Base-by-base conservation (phyloP, 2,113 vertebrate genomes). In the Lagenorhynchus albirostris region DNA sequence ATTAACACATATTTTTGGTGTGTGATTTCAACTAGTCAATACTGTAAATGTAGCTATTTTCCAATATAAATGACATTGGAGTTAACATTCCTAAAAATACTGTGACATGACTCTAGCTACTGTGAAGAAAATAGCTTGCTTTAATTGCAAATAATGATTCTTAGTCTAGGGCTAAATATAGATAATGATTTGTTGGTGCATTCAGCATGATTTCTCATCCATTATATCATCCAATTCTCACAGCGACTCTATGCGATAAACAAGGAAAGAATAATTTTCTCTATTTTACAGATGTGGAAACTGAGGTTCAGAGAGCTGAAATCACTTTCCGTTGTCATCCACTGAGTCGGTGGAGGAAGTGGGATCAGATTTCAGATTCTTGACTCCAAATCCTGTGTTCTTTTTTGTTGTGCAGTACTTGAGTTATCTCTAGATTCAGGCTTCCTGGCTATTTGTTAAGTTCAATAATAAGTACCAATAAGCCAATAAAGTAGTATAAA, bases 21-120 rank as follows among this genome's bases (percentile, higher is more conserved):
- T 74, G 15, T 94, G 76, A 62, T 79, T 97, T 82, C 47, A 80
- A 38, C 98, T 95, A 97, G 96, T 97, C 92, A 93, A 67, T 81
- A 90, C 58, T 97, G 74, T 96, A 96, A 98, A 97, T 80, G 96
- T 70, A 98, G 97, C 94, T 98, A 96, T 98, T 98, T 98, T 97
- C 92, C 94, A 94, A 93, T 97, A 97, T 98, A 96, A 92, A 71
- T 55, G 33, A 81, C 29, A 65, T 53, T 58, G 4, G 1, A 25
- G 6, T 80, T 95, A 97, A 97, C 73, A 94, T 94, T 96, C 62
- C 91, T 98, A 91, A 91, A 98, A 96, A 97, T 97, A 92, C 80
- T 97, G 85, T 94, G 68, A 96, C 26, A 93, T 86, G 58, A 97
- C 96, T 97, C 94, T 96, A 97, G 90, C 89, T 93, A 96, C 6